Percentiles rank a stretch among this genome's conserved stretches.
phyloP scores from a whole-genome alignment of 2,888 invertebrate species.

The Callosobruchus maculatus region DNA sequence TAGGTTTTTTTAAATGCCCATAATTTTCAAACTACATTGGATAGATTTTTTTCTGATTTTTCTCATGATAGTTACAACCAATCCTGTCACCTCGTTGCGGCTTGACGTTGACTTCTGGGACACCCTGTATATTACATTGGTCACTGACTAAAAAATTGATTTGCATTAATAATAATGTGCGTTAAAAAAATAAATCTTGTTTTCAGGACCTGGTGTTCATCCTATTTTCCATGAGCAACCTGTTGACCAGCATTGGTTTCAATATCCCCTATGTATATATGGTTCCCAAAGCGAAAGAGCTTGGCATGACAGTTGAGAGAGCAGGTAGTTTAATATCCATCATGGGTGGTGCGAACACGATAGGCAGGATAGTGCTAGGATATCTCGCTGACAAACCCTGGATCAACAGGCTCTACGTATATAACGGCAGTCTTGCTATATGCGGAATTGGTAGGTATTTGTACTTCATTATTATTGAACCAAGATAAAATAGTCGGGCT shows the following conservation, averaged over 20 bases:
- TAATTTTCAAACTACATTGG: too few relatives aligned
- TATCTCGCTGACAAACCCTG: constrained; percentile 85
- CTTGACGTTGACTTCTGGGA: too few relatives aligned
- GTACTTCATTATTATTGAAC: too few relatives aligned
- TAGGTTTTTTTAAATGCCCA: too few relatives aligned
- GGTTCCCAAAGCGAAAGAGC: constrained; percentile 65
- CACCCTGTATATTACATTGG: too few relatives aligned
- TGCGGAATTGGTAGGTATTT: constrained; percentile 83
- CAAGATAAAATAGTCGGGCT: too few relatives aligned
- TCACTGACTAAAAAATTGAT: too few relatives aligned
- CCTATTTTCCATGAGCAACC: constrained; percentile 88
- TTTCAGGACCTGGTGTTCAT: constrained; percentile 74
- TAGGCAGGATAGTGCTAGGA: constrained; percentile 86
- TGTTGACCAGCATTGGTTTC: constrained; percentile 92
- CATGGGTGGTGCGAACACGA: constrained; percentile 83
- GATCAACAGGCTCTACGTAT: constrained; percentile 86
- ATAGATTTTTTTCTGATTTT: too few relatives aligned
- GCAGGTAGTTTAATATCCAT: constrained; percentile 72
- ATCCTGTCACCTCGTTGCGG: too few relatives aligned
- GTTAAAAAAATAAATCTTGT: background rate
- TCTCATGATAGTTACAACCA: too few relatives aligned
- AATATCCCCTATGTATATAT: constrained; percentile 90
- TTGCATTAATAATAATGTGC: too few relatives aligned
- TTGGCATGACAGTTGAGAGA: constrained; percentile 55
- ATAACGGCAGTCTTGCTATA: constrained; percentile 81